Percentiles rank a stretch among this genome's conserved stretches.
phyloP scores from a whole-genome alignment of 1,140 invertebrate genomes.

The Drosophila rufa region DNA sequence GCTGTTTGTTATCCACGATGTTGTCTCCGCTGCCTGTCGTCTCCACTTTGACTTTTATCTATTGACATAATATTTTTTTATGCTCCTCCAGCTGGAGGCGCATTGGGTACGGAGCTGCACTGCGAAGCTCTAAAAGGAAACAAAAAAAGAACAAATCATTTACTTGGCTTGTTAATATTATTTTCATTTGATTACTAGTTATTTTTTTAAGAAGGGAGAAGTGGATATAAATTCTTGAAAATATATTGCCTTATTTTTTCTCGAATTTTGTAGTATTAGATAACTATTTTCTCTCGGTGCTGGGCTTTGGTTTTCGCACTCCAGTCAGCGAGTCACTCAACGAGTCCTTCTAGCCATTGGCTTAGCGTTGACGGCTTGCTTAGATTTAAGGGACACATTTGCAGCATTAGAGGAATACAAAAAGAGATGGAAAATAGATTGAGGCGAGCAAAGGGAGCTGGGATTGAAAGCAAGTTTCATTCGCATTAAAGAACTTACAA shows the following conservation, averaged over 20 bases:
- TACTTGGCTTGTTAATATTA: no score
- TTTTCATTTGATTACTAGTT: background rate
- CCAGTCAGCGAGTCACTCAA: conserved; percentile 35
- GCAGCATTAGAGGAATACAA: conserved; percentile 52
- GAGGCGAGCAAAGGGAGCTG: background rate
- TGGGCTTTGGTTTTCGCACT: conserved; percentile 19
- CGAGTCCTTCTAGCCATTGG: conserved; percentile 54
- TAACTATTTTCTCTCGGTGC: background rate
- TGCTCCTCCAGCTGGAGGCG: conserved; percentile 32
- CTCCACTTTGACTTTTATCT: conserved; percentile 78
- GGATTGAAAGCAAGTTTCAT: conserved; percentile 15
- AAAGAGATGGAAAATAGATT: conserved; percentile 36
- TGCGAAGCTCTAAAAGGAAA: background rate
- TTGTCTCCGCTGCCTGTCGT: conserved; percentile 47
- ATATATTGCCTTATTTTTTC: background rate
- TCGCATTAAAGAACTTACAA: background rate
- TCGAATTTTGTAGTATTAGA: background rate
- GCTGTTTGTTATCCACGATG: conserved; percentile 43
- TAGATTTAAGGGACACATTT: conserved; percentile 68
- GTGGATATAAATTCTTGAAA: background rate
- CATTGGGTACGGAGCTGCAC: background rate
- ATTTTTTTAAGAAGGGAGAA: background rate
- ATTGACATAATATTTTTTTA: conserved; percentile 82
- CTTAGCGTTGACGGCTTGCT: conserved; percentile 71
- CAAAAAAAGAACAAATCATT: background rate